Conservation (phyloP, 2,888 invertebrate species). For the Drosophila macrothrix region DNA sequence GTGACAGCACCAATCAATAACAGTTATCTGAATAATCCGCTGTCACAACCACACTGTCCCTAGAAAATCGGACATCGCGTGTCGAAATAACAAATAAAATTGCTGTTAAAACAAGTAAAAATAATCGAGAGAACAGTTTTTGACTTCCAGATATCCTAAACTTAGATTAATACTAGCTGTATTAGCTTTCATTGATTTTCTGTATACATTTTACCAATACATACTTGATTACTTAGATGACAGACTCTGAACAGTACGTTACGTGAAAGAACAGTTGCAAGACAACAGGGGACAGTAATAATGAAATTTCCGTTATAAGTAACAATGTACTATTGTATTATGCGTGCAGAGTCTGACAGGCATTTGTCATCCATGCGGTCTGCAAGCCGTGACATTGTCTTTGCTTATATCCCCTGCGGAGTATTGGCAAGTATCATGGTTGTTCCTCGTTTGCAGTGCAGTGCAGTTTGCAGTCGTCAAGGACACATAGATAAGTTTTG, state of each 20-base stretch:
- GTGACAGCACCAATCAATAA: constrained; percentile 33
- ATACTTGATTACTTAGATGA: background rate
- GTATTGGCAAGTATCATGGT: constrained; percentile 5
- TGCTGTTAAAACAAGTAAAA: constrained; percentile 15
- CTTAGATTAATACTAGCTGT: too few relatives aligned
- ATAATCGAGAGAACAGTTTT: too few relatives aligned
- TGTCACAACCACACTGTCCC: constrained; percentile 35
- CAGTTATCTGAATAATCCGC: constrained; percentile 28
- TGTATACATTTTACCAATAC: background rate
- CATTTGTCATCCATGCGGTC: constrained; percentile 25
- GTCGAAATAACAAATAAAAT: constrained; percentile 56
- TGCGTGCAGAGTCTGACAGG: background rate
- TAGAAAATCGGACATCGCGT: constrained; percentile 40
- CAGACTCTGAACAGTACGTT: background rate
- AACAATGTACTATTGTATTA: background rate
- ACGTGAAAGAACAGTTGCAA: background rate
- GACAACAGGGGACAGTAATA: background rate
- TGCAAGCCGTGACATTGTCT: constrained; percentile 15
- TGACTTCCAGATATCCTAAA: background rate
- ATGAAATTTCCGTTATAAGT: background rate
- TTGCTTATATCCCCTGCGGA: constrained; percentile 23
- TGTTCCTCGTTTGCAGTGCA: constrained; percentile 23
- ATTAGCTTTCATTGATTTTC: background rate
- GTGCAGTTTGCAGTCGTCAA: constrained; percentile 41
- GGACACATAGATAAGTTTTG: constrained; percentile 28